Percentiles rank a stretch among this genome's conserved stretches.
Conservation (phyloP, 1,140 invertebrate genomes). For the Nasonia vitripennis region DNA sequence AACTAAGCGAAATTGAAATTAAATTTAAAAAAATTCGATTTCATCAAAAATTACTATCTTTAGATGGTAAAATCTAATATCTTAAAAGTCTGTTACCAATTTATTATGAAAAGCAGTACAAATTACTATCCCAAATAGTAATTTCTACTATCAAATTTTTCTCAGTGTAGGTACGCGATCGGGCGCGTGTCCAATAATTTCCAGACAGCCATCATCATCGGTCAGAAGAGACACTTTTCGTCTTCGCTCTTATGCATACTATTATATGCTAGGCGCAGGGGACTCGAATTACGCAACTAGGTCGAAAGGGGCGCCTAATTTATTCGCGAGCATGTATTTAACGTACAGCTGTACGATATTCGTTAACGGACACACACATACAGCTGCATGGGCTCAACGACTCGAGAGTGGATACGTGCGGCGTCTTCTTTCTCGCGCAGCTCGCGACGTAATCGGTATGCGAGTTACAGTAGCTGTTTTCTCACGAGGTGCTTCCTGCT, state of each 20-base stretch:
- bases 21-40: no score
- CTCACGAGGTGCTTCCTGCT: slow-evolving; percentile 11
- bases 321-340: slow-evolving; percentile 62
- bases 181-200: background rate
- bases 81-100: no score
- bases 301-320: slow-evolving; percentile 73
- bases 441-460: slow-evolving; percentile 6
- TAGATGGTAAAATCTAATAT: no score
- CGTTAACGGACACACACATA: slow-evolving; percentile 61
- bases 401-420: slow-evolving; percentile 28
- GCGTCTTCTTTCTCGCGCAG: background rate
- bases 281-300: slow-evolving; percentile 73
- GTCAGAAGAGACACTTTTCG: no score
- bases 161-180: no score
- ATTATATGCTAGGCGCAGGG: slow-evolving; percentile 44
- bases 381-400: slow-evolving; percentile 63
- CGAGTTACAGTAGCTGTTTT: background rate
- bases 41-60: no score
- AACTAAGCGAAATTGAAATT: no score
- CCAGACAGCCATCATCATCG: background rate
- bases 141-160: no score
- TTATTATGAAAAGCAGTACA: no score
- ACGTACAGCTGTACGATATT: slow-evolving; percentile 58
- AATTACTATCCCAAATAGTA: no score
- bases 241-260: background rate